These are phyloP conservation scores for Tragelaphus buxtoni DNA, from an alignment of 2,113 vertebrate species.

Conservation along the genomic window DNA sequence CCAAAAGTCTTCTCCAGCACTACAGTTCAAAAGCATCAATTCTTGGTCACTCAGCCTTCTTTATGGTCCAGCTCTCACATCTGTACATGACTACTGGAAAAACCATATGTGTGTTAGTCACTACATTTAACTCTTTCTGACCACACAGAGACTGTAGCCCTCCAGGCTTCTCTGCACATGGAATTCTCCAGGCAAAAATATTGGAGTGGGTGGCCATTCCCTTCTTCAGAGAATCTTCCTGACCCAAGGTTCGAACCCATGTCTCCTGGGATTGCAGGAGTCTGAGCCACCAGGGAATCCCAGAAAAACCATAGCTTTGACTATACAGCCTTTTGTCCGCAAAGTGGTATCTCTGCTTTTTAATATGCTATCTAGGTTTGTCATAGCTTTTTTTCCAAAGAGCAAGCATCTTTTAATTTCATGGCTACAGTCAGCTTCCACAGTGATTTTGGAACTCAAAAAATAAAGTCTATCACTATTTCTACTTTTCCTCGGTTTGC, in stretches of 20 bases:
- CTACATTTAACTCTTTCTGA: not conserved
- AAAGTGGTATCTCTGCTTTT: not conserved
- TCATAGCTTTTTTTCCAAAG: not conserved
- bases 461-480: not conserved
- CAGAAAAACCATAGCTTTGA: not conserved
- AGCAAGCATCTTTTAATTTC: not conserved
- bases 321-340: not conserved
- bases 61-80: not conserved
- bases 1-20: not conserved
- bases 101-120: not conserved
- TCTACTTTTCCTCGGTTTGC: not conserved
- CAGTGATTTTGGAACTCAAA: not conserved
- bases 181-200: not conserved
- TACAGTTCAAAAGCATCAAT: not conserved
- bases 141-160: not conserved
- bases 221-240: not conserved
- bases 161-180: not conserved
- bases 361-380: not conserved
- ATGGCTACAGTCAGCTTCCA: not conserved
- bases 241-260: not conserved
- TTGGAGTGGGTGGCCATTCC: not conserved
- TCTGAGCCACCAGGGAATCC: not conserved
- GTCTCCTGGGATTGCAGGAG: accelerated
- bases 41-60: not conserved
- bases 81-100: not conserved